A percentile compares a stretch with the other conserved stretches of the same genome.
phyloP scores from a whole-genome alignment of 37 sponge, comb jelly and placozoan genomes.

The Crambe crambe region DNA sequence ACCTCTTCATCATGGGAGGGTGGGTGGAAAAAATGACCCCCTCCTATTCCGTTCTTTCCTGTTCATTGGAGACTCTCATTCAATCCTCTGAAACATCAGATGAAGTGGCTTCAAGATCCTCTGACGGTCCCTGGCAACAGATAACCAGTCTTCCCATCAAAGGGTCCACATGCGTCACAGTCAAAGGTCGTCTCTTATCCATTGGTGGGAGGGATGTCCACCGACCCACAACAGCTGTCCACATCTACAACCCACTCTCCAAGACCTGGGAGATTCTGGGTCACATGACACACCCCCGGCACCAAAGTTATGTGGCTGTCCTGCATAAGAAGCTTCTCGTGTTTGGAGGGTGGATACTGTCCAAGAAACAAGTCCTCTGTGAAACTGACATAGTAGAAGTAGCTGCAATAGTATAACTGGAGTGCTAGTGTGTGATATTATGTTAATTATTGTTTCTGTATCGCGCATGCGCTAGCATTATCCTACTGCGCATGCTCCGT shows the following conservation, averaged over 20 bases:
- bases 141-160: neutral
- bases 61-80: neutral
- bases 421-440: neutral
- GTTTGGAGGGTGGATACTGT: conserved; percentile 1
- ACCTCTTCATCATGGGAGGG: conserved; percentile 24
- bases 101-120: neutral
- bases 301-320: neutral
- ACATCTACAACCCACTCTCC: conserved; percentile 12
- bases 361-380: neutral
- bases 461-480: too few species aligned
- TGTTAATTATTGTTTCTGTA: too few species aligned
- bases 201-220: conserved; percentile 13
- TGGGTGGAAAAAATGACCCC: neutral
- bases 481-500: neutral
- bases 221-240: neutral
- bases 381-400: conserved; percentile 2
- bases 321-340: conserved; percentile 1
- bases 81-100: neutral
- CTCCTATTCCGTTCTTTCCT: neutral
- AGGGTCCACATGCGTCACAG: conserved; percentile 1
- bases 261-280: conserved; percentile 2
- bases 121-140: neutral
- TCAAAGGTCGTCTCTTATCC: conserved; percentile 1
- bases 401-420: neutral
- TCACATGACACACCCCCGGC: neutral